Base-by-base conservation (phyloP, 2,888 invertebrate species). In the Junonia oenone region DNA sequence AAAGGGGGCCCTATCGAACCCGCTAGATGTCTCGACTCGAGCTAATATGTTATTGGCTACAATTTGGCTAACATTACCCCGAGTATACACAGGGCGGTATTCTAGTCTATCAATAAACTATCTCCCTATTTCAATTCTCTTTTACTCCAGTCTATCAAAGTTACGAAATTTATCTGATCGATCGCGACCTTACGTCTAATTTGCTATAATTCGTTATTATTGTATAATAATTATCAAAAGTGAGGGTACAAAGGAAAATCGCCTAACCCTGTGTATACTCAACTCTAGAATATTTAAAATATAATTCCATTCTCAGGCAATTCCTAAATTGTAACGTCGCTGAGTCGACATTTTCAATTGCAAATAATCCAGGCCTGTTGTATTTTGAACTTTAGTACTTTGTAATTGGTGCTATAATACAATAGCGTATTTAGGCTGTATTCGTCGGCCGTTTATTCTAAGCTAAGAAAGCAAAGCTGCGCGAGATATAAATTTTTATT, bases 1-100 rank as follows among this genome's bases (percentile, higher is more conserved):
- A 72, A 70, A 72, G 71, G 72, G 71, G 75, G 76, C 72, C 61
- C 66, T 76, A 65, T 56, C 66, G 69, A 69, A 69, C 67, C 67
- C 72, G 65, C 59, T 61, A 52, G 31, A 17, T 51, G 29, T 45
- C 29, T 49, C 57, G 53, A 59, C 62, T 59, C 57, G 59, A 59
- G 55, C 59, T 59, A 57, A 47, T 63, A 62, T 71, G 75, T 71
- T 70, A 64, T 71, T 70, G 56, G 64, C 74, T 75, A 78, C 68
- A 72, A 75, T 71, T 75, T 68, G 68, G 69, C 77, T 76, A 75
- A 68, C 56, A 68, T 71, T 71, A 53, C 53, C 50, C 38, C 45
- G 50, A 58, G 57, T 50, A 53, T 40, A 47, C 53, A 54, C 57
- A 46, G 38, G 53, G n/a, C 1, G 29, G 56, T 8, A 5, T 17